phyloP scores from a whole-genome alignment of 2,888 invertebrate species.

The Andrena marginata region DNA sequence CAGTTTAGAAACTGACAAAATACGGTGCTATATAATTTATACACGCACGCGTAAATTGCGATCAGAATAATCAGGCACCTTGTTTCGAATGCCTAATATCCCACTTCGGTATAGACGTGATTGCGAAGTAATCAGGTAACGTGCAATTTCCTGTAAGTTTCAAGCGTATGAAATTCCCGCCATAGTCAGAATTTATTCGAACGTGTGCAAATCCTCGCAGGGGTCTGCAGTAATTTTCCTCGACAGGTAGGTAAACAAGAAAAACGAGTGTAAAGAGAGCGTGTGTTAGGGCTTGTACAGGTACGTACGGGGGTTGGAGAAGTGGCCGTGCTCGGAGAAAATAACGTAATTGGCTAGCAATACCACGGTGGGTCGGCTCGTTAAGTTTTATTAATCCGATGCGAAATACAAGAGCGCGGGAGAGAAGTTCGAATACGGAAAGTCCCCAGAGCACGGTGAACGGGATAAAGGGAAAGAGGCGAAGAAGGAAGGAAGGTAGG shows the following conservation, averaged over 20 bases:
- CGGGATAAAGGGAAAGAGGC: background rate
- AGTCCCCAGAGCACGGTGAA: constrained; percentile 35
- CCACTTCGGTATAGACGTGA: too few species aligned
- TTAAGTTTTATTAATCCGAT: constrained; percentile 74
- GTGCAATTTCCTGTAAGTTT: background rate
- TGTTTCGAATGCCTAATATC: too few species aligned
- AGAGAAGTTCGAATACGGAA: constrained; percentile 51
- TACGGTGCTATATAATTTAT: too few species aligned
- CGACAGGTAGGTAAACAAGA: constrained; percentile 20
- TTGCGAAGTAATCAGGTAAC: constrained; percentile 10
- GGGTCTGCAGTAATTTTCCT: constrained; percentile 28
- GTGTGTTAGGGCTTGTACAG: background rate
- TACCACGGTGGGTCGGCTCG: constrained; percentile 61
- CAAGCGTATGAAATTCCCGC: constrained; percentile 6
- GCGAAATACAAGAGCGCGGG: constrained; percentile 54
- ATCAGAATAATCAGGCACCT: too few species aligned
- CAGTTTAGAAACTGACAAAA: too few species aligned
- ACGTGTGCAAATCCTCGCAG: background rate
- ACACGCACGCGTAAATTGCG: too few species aligned
- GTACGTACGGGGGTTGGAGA: constrained; percentile 32
- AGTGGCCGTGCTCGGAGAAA: constrained; percentile 61
- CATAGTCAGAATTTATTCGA: constrained; percentile 12
- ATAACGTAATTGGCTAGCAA: constrained; percentile 71
- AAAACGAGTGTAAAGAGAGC: constrained; percentile 17
- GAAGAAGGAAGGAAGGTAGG: background rate